Percentiles rank a stretch among this genome's conserved stretches.
Evolutionary conservation across 2,888 invertebrate species (phyloP).

Genomic region (Heliconius charithonia): DNA sequence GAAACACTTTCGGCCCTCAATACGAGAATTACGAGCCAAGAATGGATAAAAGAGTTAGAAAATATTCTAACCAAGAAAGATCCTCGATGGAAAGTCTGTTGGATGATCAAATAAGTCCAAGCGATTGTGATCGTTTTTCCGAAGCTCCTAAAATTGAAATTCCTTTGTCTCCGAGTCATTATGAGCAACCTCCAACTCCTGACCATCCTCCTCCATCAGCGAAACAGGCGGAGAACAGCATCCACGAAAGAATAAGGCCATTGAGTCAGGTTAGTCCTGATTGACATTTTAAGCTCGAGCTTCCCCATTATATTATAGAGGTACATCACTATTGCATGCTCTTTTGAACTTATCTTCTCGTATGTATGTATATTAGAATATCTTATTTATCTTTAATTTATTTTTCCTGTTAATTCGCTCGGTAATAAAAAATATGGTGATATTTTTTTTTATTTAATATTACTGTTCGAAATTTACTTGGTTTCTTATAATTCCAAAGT

Average conservation of each 20-base stretch:
- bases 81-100: conserved; percentile 85
- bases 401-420: not conserved
- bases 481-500: not conserved
- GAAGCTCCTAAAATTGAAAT: conserved; percentile 75
- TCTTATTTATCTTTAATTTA: not conserved
- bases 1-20: conserved; percentile 83
- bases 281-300: conserved; percentile 35
- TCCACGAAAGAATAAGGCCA: conserved; percentile 94
- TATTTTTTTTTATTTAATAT: not conserved
- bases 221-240: conserved; percentile 93
- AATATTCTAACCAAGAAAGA: conserved; percentile 79
- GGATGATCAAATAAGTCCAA: conserved; percentile 83
- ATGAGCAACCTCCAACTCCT: conserved; percentile 95
- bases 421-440: not conserved
- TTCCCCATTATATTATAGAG: not conserved
- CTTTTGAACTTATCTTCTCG: not conserved
- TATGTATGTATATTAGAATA: conserved; percentile 1
- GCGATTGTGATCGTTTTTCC: conserved; percentile 75
- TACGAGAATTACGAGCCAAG: conserved; percentile 86
- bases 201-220: conserved; percentile 97
- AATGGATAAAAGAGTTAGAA: conserved; percentile 70
- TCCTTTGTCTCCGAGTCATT: conserved; percentile 94
- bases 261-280: conserved; percentile 92
- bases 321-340: conserved; percentile 22
- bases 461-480: not conserved